Base-by-base conservation (phyloP, 2,888 invertebrate genomes). In the Blastobasis lacticolella region DNA sequence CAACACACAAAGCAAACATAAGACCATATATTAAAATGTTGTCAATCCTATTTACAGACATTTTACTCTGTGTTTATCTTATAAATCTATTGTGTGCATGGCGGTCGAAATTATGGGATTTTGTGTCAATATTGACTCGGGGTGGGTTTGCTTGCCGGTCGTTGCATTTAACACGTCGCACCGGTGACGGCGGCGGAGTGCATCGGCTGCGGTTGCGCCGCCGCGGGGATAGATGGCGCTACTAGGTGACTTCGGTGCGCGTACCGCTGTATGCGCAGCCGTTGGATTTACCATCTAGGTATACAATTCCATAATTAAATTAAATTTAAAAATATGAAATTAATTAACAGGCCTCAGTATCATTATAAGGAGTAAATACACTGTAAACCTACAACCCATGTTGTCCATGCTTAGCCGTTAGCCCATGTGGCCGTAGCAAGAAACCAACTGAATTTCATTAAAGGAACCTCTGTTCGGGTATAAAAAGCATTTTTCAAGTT, bases 1-100 rank as follows among this genome's bases (percentile, higher is more conserved):
- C 73, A 71, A 78, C 73, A 80, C 73, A 80, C 82, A 85, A 77
- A 75, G 80, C 66, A 85, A 86, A 87, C 78, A 84, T 62, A 73
- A 75, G 78, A 73, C 82, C 81, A 83, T 85, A 84, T 87, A 87
- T 87, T 86, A 86, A 86, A 88, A 84, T 84, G 83, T 85, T 87
- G 87, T 88, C 86, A 83, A 84, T 81, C 76, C 78, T 87, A 85
- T 88, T 88, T 86, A 81, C 87, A 79, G 80, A 84, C 86, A 82
- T 87, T 86, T 85, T 86, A 86, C 85, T 81, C 78, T 72, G 73
- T 87, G 84, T 88, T 88, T 88, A 86, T 83, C 79, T 86, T 88
- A 85, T 85, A 85, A 86, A 86, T 85, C 87, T 83, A 85, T 87
- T 88, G 87, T 87, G 79, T 83, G 79, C 78, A 69, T 69, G 81